Evolutionary conservation across 2,888 invertebrate genomes (phyloP), one percentile per base, ranked within the genome.

Genomic region (Ptilodon capucinus): DNA sequence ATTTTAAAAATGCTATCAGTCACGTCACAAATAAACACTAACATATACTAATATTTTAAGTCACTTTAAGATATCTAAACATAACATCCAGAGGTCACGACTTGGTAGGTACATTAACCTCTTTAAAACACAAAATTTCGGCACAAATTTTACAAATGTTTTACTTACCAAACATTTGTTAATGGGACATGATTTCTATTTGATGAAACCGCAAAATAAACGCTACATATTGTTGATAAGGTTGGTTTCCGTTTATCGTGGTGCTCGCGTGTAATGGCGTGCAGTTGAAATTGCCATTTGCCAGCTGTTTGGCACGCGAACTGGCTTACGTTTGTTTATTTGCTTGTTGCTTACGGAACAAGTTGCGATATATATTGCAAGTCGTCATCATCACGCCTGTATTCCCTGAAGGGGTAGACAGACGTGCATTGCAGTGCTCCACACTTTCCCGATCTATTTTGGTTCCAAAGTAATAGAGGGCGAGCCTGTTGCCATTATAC

Each of bases 161-260:
- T 52, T 43, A 45, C 49, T 46, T 38, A 48, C 46, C 39, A 53
- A 56, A 52, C 9, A 30, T 35, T 46, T 35, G 44, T 49, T 44
- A 42, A 51, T 51, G 51, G 42, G 61, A 57, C 36, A 32, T 47
- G 49, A 51, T 57, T 59, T 61, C 59, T 48, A 48, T 61, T 42
- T 8, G 46, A 51, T 32, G 9, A n/a, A 30, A n/a, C 4, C 4
- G 0, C 13, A 4, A 50, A 36, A n/a, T 40, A 0, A 16, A 17
- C 13, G 18, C 9, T 57, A 44, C 9, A 0, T 0, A 0, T 9
- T 18, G 7, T 0, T 0, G 1, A 38, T 57, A 57, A 40, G 40
- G 54, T 51, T 45, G 30, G 34, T 36, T 40, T 47, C 57, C 0
- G n/a, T 6, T 3, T 28, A n/a, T 39, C n/a, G 45, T 44, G 18